Conservation (phyloP, 1,140 invertebrate species). For the Drosophila biarmipes region DNA sequence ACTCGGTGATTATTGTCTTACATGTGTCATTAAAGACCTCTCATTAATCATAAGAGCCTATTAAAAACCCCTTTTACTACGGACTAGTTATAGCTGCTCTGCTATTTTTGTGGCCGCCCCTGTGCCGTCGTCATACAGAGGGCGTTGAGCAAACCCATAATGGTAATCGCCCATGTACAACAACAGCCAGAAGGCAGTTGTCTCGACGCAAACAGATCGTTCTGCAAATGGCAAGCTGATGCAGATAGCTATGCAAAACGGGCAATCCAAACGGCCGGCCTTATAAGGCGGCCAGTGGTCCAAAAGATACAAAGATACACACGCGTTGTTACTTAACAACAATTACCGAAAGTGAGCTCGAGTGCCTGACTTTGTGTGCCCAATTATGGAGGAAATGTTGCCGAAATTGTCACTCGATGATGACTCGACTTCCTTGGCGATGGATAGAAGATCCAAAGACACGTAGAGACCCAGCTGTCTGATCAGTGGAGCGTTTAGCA, state of each 20-base stretch:
- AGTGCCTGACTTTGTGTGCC: slow-evolving; percentile 28
- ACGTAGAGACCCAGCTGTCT: neutral
- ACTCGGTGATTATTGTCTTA: neutral
- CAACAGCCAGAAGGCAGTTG: slow-evolving; percentile 27
- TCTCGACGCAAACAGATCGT: slow-evolving; percentile 40
- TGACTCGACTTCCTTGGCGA: slow-evolving; percentile 28
- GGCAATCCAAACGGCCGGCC: slow-evolving; percentile 41
- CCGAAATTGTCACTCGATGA: slow-evolving; percentile 50
- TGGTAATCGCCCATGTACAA: slow-evolving; percentile 54
- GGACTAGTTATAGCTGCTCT: neutral
- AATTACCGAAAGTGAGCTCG: slow-evolving; percentile 54
- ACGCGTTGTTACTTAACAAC: slow-evolving; percentile 50
- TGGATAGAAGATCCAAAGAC: slow-evolving; percentile 23
- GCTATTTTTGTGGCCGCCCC: slow-evolving; percentile 17
- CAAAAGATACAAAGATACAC: slow-evolving; percentile 2
- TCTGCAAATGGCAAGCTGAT: slow-evolving; percentile 47
- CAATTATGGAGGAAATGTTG: slow-evolving; percentile 48
- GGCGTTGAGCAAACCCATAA: slow-evolving; percentile 47
- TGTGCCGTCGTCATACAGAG: slow-evolving; percentile 23
- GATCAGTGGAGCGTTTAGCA: slow-evolving; percentile 41
- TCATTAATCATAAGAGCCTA: neutral
- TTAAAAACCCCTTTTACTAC: neutral
- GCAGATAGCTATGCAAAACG: slow-evolving; percentile 39
- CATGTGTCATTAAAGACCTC: neutral
- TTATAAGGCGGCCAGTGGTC: slow-evolving; percentile 44